Evolutionary conservation across 2,797 vertebrate species (phyloP).

Genomic region (Podargus strigoides): DNA sequence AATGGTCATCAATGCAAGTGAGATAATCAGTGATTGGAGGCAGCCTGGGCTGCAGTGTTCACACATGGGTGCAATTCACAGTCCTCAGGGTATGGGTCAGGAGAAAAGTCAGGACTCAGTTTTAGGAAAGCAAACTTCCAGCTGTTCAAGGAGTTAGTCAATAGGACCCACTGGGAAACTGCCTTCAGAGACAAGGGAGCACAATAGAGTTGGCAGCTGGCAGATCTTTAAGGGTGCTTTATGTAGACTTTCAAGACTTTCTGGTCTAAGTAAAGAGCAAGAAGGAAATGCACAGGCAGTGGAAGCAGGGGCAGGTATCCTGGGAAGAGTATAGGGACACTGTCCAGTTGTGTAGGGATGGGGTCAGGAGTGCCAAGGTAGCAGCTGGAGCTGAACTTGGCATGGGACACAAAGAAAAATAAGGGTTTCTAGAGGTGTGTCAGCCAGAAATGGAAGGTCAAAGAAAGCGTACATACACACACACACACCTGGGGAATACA

Average conservation of each 20-base stretch:
- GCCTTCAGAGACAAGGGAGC: too few species aligned
- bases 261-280: too few species aligned
- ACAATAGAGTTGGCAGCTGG: too few species aligned
- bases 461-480: too few species aligned
- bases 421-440: background rate
- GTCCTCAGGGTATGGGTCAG: too few species aligned
- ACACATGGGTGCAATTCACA: too few species aligned
- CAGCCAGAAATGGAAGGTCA: background rate
- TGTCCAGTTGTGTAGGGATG: background rate
- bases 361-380: background rate
- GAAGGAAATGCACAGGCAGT: background rate
- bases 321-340: background rate
- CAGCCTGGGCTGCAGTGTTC: background rate
- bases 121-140: too few species aligned
- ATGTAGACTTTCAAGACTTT: background rate
- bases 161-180: too few species aligned
- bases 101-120: too few species aligned
- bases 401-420: background rate
- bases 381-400: background rate
- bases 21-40: background rate
- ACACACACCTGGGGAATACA: fast-evolving
- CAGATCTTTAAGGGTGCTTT: too few species aligned
- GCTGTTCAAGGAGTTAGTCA: too few species aligned
- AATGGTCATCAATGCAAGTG: background rate
- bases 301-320: background rate